Conservation (phyloP, 2,888 invertebrate genomes). For the Drosophila affinis region DNA sequence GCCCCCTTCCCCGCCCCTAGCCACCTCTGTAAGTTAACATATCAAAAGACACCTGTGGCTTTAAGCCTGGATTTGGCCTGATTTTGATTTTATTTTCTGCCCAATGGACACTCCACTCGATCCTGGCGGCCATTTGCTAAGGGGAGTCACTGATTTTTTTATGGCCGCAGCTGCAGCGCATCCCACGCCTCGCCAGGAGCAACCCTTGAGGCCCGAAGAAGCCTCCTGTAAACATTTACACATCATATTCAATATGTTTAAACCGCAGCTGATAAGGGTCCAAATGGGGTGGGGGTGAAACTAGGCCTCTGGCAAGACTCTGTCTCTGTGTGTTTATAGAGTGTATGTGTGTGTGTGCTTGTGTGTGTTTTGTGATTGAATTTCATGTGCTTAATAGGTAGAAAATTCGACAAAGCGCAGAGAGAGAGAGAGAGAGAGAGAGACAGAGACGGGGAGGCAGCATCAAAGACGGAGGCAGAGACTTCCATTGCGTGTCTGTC, state of each 20-base stretch:
- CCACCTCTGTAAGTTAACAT: conserved; percentile 32
- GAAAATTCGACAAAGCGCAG: conserved; percentile 72
- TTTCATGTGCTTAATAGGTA: conserved; percentile 79
- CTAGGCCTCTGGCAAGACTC: conserved; percentile 22
- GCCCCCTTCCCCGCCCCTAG: conserved; percentile 18
- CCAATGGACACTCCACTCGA: conserved; percentile 33
- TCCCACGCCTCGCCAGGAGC: conserved; percentile 44
- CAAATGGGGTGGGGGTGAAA: conserved; percentile 23
- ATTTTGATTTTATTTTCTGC: conserved; percentile 44
- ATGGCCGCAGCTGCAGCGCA: conserved; percentile 59
- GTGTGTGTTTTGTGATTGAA: conserved; percentile 67
- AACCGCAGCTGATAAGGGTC: conserved; percentile 69
- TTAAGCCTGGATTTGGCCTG: conserved; percentile 28
- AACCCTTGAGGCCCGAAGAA: conserved; percentile 8
- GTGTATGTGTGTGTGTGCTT: conserved; percentile 1
- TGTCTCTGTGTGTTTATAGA: not conserved
- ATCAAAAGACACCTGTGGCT: conserved; percentile 47
- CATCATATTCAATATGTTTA: conserved; percentile 68
- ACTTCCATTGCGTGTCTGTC: conserved; percentile 49
- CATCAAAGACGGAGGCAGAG: conserved; percentile 52
- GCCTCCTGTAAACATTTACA: conserved; percentile 47
- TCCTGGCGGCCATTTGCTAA: not conserved
- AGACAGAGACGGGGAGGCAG: conserved; percentile 7
- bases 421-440: conserved; percentile 12
- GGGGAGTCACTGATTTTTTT: conserved; percentile 44